These are phyloP conservation scores for Hemiscyllium ocellatum DNA, from an alignment of 2,113 vertebrate genomes.

Conservation along the genomic window DNA sequence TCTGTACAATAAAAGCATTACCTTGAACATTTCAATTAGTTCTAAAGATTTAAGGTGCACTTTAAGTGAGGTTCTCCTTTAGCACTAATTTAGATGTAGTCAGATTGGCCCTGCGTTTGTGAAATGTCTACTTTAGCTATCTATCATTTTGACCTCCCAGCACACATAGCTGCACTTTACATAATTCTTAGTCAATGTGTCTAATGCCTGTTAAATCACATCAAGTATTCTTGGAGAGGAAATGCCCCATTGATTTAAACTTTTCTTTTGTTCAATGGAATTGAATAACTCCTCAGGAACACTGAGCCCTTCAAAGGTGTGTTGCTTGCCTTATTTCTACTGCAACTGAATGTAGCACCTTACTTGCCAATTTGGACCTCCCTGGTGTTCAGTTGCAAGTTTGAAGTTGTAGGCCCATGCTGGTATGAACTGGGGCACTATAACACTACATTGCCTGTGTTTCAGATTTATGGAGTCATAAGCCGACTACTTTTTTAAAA, in stretches of 20 bases:
- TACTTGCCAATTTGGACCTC: no score
- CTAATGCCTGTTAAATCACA: background rate
- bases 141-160: background rate
- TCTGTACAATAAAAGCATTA: background rate
- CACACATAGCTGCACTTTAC: background rate
- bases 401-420: background rate
- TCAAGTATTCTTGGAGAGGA: background rate
- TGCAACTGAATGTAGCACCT: background rate
- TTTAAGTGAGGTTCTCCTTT: background rate
- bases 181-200: conserved; percentile 3
- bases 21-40: background rate
- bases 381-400: background rate
- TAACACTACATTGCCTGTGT: background rate
- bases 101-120: background rate
- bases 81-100: background rate
- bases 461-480: background rate
- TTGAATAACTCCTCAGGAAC: background rate
- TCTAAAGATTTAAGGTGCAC: background rate
- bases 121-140: background rate
- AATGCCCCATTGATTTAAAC: background rate
- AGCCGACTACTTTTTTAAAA: background rate
- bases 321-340: background rate
- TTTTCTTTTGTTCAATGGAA: background rate
- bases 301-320: background rate
- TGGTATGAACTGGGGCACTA: background rate